phyloP scores from a whole-genome alignment of 2,113 vertebrate genomes.

The Coptodon rendalli region DNA sequence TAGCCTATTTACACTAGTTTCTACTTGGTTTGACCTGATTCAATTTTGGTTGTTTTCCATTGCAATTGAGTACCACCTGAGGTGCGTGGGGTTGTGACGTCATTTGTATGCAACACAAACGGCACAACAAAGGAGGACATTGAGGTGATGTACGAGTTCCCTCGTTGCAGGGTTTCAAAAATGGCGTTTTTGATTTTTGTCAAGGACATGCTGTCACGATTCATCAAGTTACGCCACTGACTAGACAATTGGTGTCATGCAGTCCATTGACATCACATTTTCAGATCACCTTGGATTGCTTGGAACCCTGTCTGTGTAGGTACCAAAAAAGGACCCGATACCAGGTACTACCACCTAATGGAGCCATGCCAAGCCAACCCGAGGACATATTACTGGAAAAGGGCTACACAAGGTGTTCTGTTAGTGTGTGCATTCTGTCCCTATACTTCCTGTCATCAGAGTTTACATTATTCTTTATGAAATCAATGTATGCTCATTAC shows the following conservation, averaged over 20 bases:
- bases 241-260: background rate
- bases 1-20: background rate
- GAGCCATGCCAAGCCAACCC: no score
- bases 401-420: no score
- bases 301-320: no score
- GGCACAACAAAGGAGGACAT: background rate
- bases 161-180: background rate
- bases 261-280: no score
- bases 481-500: background rate
- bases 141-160: background rate
- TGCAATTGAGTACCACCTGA: background rate
- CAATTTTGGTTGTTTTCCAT: background rate
- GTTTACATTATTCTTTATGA: background rate
- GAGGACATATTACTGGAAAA: no score
- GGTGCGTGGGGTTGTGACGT: background rate
- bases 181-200: background rate
- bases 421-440: background rate
- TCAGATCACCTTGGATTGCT: no score
- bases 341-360: no score
- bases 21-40: background rate
- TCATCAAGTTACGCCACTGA: background rate
- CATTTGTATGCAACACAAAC: background rate
- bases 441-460: background rate
- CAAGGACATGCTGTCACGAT: background rate
- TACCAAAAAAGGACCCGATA: no score